Evolutionary conservation across 2,797 vertebrate species (phyloP), one percentile per base, ranked within the genome.

Genomic region (Anguilla obscura): DNA sequence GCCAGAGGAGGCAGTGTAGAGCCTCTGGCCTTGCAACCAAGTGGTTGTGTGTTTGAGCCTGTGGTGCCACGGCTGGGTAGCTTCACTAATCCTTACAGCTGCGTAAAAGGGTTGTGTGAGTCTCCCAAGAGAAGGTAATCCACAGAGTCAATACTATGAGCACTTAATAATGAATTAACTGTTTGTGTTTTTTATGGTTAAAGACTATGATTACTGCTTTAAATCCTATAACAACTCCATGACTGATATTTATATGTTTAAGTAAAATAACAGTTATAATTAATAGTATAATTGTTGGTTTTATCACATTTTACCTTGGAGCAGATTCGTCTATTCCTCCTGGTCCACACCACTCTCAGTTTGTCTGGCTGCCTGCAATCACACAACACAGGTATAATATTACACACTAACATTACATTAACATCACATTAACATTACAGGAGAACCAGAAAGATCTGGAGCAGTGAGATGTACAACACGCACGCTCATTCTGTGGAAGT

Each of bases 321-420:
- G 91, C 97, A 97, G 94, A 97, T 95, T 27, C 98, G 96, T 48
- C 97, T 94, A 94, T 97, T 98, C 90, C 98, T 95, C 86, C 98
- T 95, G 85, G 97, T 98, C 98, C 97, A 98, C 56, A 98, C 97
- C 90, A 98, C 96, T 88, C 97, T 95, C 89, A 98, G 92, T 92
- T 98, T 98, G 94, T 98, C 97, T 1, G 98, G 98, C 92, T 98
- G 97, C 98, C 98, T 98, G 90, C 66, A 90, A 91, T 91, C 83
- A 92, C 0, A 88, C 3, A 8, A 10, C 7, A 87, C 83, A 80
- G 18, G 69, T 45, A 48, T 86, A 30, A 88, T 45, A 27, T 3
- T n/a, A 90, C 40, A 84, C 54, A 36, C 63, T 9, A 6, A 79
- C n/a, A 66, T 84, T 56, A 48, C 18, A 56, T 14, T 56, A 76